A percentile compares a stretch with the other conserved stretches of the same genome.
Conservation (phyloP, 2,797 vertebrate species). For the Dryobates pubescens region DNA sequence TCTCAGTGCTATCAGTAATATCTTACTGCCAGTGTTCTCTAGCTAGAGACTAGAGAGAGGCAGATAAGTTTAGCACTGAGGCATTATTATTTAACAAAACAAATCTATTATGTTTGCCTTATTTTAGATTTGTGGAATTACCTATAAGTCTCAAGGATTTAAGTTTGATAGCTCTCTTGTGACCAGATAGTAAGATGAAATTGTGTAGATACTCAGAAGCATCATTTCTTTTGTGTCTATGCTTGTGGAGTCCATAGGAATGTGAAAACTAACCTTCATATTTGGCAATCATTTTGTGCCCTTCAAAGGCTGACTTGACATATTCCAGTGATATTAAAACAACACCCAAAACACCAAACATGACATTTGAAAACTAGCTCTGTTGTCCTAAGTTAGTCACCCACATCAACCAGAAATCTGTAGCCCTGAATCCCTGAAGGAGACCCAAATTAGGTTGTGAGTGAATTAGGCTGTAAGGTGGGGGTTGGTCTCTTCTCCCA, state of each 20-base stretch:
- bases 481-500: too few species aligned
- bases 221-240: not conserved
- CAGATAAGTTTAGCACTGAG: not conserved
- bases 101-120: not conserved
- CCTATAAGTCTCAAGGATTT: not conserved
- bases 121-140: not conserved
- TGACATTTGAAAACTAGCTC: not conserved
- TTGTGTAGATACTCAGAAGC: not conserved
- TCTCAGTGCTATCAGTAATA: not conserved
- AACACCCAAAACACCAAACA: not conserved
- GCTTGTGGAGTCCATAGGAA: not conserved
- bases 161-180: not conserved
- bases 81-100: not conserved
- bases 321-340: not conserved
- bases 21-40: not conserved
- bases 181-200: not conserved
- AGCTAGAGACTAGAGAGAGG: not conserved
- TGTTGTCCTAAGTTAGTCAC: not conserved
- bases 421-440: not conserved
- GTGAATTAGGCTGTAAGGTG: not conserved
- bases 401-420: not conserved
- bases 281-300: not conserved
- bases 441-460: not conserved
- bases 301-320: not conserved
- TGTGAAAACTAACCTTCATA: not conserved